A percentile compares a stretch with the other conserved stretches of the same genome.
These are phyloP conservation scores for Pangasius mekongensis DNA, from an alignment of 2,797 vertebrate genomes.

Conservation along the genomic window DNA sequence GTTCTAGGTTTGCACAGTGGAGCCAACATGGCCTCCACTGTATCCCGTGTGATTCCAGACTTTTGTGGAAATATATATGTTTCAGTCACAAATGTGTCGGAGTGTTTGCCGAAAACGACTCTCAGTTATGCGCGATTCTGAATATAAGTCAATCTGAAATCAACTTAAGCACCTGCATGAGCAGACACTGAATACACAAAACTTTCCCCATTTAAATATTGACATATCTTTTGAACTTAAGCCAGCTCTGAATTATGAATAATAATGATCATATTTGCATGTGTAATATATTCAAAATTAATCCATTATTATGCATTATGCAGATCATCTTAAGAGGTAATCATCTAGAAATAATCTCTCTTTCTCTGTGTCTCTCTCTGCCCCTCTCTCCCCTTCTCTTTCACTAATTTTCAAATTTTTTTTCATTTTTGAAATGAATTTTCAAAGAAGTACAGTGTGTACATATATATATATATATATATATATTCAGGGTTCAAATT, in stretches of 20 bases:
- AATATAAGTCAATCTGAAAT: background rate
- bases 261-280: background rate
- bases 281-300: background rate
- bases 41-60: background rate
- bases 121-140: background rate
- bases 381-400: too few species aligned
- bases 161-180: background rate
- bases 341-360: background rate
- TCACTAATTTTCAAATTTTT: background rate
- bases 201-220: background rate
- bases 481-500: background rate
- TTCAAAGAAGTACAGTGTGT: background rate
- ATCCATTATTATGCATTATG: background rate
- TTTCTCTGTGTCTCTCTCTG: background rate
- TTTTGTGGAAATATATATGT: background rate
- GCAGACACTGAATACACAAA: background rate
- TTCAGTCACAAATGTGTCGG: background rate
- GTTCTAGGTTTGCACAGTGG: background rate
- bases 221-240: background rate
- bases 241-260: background rate
- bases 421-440: background rate
- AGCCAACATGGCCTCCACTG: background rate
- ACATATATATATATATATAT: too few species aligned
- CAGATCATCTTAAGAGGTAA: background rate
- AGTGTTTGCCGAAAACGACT: background rate